Percentiles rank a stretch among this genome's conserved stretches.
These are phyloP conservation scores for Cerceris ruficornis DNA, from an alignment of 2,888 invertebrate species.

Conservation along the genomic window DNA sequence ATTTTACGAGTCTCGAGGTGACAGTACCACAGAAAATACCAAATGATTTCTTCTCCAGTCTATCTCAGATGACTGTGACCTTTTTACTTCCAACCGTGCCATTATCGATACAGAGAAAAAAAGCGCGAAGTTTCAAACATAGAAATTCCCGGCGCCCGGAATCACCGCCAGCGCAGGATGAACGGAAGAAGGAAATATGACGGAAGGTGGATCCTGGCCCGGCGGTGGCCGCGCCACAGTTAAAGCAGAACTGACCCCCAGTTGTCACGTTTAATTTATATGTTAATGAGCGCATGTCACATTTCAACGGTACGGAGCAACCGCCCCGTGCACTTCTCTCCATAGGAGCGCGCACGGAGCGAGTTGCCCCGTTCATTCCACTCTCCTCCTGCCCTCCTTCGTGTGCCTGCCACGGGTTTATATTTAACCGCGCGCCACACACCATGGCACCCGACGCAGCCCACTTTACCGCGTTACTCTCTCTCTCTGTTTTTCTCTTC, in stretches of 20 bases:
- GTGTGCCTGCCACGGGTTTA: conserved; percentile 65
- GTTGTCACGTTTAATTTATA: conserved; percentile 76
- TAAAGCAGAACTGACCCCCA: conserved; percentile 67
- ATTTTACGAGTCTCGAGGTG: too few relatives aligned
- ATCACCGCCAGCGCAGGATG: not conserved
- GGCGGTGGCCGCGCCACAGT: conserved; percentile 51
- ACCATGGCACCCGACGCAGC: conserved; percentile 66
- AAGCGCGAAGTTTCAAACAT: not conserved
- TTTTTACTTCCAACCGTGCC: too few relatives aligned
- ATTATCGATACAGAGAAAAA: not conserved
- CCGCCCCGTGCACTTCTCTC: conserved; percentile 42
- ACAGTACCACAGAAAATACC: too few relatives aligned
- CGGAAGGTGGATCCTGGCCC: conserved; percentile 33
- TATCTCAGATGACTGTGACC: too few relatives aligned
- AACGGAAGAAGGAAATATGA: conserved; percentile 21
- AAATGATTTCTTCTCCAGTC: too few relatives aligned
- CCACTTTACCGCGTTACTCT: conserved; percentile 62
- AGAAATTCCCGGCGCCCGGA: not conserved
- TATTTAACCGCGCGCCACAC: conserved; percentile 71
- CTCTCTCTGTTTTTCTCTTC: conserved; percentile 32
- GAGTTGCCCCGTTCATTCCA: conserved; percentile 69
- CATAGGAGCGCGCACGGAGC: conserved; percentile 31
- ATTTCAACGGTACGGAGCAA: conserved; percentile 64
- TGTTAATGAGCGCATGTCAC: conserved; percentile 75
- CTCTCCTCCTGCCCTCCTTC: conserved; percentile 63